Evolutionary conservation across 2,888 invertebrate species (phyloP).

Genomic region (Agrochola litura): DNA sequence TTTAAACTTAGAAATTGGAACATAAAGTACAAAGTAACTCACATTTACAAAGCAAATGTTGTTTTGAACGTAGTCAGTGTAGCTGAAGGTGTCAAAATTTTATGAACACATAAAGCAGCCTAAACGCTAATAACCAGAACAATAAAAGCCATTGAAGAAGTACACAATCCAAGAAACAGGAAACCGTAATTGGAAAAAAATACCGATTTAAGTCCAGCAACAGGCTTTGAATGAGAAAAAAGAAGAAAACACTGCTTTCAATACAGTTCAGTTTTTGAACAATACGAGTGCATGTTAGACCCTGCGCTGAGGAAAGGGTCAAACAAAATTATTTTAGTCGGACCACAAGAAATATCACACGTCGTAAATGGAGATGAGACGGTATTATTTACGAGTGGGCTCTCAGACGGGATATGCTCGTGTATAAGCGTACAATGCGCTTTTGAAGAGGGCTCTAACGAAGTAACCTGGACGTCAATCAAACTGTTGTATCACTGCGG

Average conservation of each 20-base stretch:
- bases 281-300: slow-evolving; percentile 51
- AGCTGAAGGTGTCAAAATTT: slow-evolving; percentile 31
- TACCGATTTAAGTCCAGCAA: slow-evolving; percentile 53
- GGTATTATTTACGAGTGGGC: slow-evolving; percentile 74
- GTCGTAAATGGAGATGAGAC: slow-evolving; percentile 79
- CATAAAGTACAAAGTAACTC: slow-evolving; percentile 21
- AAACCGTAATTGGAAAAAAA: slow-evolving; percentile 62
- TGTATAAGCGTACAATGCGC: slow-evolving; percentile 67
- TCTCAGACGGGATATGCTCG: slow-evolving; percentile 59
- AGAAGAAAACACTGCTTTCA: slow-evolving; percentile 61
- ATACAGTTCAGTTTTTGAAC: slow-evolving; percentile 51
- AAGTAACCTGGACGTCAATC: slow-evolving; percentile 84
- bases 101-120: slow-evolving; percentile 36
- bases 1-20: slow-evolving; percentile 32
- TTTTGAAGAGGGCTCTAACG: slow-evolving; percentile 81
- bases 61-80: slow-evolving; percentile 19
- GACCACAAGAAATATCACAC: slow-evolving; percentile 79
- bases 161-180: slow-evolving; percentile 55
- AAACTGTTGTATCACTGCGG: slow-evolving; percentile 70
- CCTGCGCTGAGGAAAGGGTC: slow-evolving; percentile 61
- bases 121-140: slow-evolving; percentile 53
- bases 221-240: slow-evolving; percentile 52
- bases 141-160: slow-evolving; percentile 50
- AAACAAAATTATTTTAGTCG: slow-evolving; percentile 71
- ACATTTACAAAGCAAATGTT: slow-evolving; percentile 18